Conservation (phyloP, 2,113 vertebrate genomes). For the Tautogolabrus adspersus region DNA sequence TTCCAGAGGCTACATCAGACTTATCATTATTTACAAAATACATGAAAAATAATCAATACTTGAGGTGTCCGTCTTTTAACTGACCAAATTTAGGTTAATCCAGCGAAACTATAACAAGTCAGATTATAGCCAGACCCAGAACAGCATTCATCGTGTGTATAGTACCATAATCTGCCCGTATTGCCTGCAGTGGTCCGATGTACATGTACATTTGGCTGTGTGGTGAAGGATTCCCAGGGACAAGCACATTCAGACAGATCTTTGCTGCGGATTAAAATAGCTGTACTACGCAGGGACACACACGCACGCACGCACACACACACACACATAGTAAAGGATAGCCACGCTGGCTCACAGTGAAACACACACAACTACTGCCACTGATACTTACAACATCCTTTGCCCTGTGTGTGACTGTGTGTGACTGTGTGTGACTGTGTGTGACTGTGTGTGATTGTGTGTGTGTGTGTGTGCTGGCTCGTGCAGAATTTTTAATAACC, state of each 20-base stretch:
- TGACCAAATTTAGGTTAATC: slow-evolving; percentile 15
- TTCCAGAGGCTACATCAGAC: background rate
- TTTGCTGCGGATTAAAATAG: slow-evolving; percentile 78
- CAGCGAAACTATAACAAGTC: slow-evolving; percentile 1
- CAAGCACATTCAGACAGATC: slow-evolving; percentile 74
- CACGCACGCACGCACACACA: slow-evolving; percentile 39
- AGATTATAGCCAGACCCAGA: slow-evolving; percentile 38
- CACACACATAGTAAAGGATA: slow-evolving; percentile 33
- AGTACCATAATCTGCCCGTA: slow-evolving; percentile 26
- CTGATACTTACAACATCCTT: slow-evolving; percentile 73
- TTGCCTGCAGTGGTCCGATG: slow-evolving; percentile 68
- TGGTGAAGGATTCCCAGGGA: slow-evolving; percentile 79
- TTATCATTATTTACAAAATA: too few relatives aligned
- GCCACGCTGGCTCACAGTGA: slow-evolving; percentile 48
- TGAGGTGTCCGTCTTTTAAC: background rate
- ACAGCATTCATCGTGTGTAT: slow-evolving; percentile 12
- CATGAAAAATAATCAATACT: background rate
- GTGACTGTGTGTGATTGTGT: too few relatives aligned
- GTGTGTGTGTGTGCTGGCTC: slow-evolving; percentile 61
- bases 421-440: too few relatives aligned
- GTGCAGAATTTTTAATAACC: slow-evolving; percentile 84
- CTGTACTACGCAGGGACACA: slow-evolving; percentile 70
- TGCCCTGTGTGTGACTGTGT: slow-evolving; percentile 43
- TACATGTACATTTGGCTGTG: slow-evolving; percentile 55
- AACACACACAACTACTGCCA: slow-evolving; percentile 56